Evolutionary conservation across 2,888 invertebrate species (phyloP), one percentile per base, ranked within the genome.

Genomic region (Calameuta pallipes): DNA sequence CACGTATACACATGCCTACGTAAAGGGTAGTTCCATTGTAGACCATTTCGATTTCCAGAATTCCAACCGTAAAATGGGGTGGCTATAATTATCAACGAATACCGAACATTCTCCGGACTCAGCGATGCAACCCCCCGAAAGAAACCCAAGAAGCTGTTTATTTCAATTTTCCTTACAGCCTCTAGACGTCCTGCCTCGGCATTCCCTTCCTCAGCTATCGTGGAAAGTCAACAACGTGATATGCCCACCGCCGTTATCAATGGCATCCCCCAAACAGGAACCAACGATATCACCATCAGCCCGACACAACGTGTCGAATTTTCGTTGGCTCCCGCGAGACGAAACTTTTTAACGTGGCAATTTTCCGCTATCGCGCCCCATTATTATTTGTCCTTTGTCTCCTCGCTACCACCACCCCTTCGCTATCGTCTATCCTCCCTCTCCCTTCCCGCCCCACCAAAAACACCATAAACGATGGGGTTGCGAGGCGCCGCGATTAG

Each of bases 291-390:
- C 71, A 33, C 75, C 56, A n/a, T n/a, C 56, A 36, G 12, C 74
- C 37, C 34, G 13, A 30, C 35, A 33, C 35, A 33, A 36, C 74
- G 13, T 74, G 35, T 36, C 74, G 56, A 75, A 41, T 56, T 56
- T 33, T 37, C 68, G 75, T 41, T 71, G 33, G 13, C 11, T 69
- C 70, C 75, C 71, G 69, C 71, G 75, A 33, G 78, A 70, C 74
- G 75, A 78, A 78, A 78, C 78, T 78, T 78, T 78, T 75, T 71
- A 78, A 78, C 74, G 78, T 75, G 75, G 78, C 78, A 78, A 78
- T 78, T 78, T 78, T 78, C 78, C 78, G 78, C 78, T 78, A 78
- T 78, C 78, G 78, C 75, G 34, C 71, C 37, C 74, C 75, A 78
- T 78, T 78, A 78, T 78, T 78, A 78, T 78, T 78, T 78, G 56